A percentile compares a stretch with the other conserved stretches of the same genome.
These are phyloP conservation scores for Eurois occulta DNA, from an alignment of 2,888 invertebrate genomes.

Conservation along the genomic window DNA sequence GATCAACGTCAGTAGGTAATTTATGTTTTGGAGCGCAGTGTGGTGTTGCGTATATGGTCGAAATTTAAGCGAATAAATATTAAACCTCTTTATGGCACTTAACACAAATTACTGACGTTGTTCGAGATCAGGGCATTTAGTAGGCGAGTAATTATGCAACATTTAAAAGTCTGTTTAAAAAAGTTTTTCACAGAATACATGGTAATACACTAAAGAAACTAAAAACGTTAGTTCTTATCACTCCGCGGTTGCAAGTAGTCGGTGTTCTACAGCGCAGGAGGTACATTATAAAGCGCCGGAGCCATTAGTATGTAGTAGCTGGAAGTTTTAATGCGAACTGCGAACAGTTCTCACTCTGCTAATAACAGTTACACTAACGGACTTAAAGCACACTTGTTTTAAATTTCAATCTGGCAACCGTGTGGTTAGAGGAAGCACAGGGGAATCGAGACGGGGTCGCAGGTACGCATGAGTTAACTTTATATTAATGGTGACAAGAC, in stretches of 20 bases:
- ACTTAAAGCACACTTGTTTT: constrained; percentile 71
- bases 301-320: constrained; percentile 57
- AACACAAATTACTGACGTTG: no score
- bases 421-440: constrained; percentile 26
- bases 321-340: constrained; percentile 65
- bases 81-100: background rate
- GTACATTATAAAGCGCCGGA: constrained; percentile 23
- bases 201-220: constrained; percentile 35
- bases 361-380: constrained; percentile 67
- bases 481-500: constrained; percentile 29
- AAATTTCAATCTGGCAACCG: constrained; percentile 70
- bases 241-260: constrained; percentile 15
- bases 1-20: no score
- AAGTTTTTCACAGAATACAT: background rate
- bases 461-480: constrained; percentile 24
- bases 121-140: background rate
- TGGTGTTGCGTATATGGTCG: no score
- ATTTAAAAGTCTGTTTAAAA: background rate
- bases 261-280: constrained; percentile 7
- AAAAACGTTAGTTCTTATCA: constrained; percentile 48
- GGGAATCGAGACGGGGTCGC: constrained; percentile 22
- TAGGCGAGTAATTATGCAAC: no score
- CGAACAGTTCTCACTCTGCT: constrained; percentile 60
- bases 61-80: background rate
- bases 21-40: no score